A percentile compares a stretch with the other conserved stretches of the same genome.
Evolutionary conservation across 2,888 invertebrate species (phyloP).

Genomic region (Aspidapion aeneum): DNA sequence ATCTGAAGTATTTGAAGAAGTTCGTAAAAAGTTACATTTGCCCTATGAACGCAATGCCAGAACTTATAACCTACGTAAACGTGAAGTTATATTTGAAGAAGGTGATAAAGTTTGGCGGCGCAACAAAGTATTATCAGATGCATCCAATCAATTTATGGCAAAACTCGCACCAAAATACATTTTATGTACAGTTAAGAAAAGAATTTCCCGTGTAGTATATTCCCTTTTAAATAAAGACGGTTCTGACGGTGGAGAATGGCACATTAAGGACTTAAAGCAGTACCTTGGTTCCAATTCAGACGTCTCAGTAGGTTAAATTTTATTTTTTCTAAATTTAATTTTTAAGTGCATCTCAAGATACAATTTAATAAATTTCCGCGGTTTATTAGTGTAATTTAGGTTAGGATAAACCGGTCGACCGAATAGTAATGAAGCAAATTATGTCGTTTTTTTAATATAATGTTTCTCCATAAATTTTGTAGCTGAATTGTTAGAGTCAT

Average conservation of each 20-base stretch:
- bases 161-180: slow-evolving; percentile 7
- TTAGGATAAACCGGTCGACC: too few species aligned
- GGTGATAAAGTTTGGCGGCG: slow-evolving; percentile 11
- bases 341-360: too few species aligned
- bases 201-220: slow-evolving; percentile 6
- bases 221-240: neutral
- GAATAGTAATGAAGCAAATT: too few species aligned
- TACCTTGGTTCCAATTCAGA: slow-evolving; percentile 5
- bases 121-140: slow-evolving; percentile 9
- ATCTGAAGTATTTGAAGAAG: too few species aligned
- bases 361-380: too few species aligned
- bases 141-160: slow-evolving; percentile 8
- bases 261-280: slow-evolving; percentile 6
- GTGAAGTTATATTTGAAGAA: slow-evolving; percentile 3
- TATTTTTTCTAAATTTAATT: too few species aligned
- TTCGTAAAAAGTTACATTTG: too few species aligned
- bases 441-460: too few species aligned
- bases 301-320: neutral
- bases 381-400: too few species aligned
- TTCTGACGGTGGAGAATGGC: slow-evolving; percentile 7
- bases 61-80: too few species aligned
- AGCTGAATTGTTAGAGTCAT: neutral
- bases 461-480: too few species aligned
- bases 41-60: too few species aligned
- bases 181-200: slow-evolving; percentile 3